Evolutionary conservation across 2,797 vertebrate species (phyloP).

Genomic region (Sebastes dallii): DNA sequence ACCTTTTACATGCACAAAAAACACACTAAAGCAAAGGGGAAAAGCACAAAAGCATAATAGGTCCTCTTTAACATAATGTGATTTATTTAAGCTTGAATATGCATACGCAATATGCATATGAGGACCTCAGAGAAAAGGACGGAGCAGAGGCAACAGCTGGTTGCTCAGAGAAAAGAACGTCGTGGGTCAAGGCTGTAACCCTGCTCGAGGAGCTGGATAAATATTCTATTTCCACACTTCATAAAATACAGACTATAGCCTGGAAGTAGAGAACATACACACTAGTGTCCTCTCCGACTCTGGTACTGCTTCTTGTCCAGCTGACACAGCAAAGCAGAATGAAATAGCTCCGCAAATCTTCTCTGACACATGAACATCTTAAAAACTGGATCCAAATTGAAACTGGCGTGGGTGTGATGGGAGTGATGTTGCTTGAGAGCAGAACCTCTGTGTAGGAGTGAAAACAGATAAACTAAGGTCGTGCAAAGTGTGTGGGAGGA

Average conservation of each 20-base stretch:
- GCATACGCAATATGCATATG: background rate
- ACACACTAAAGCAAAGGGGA: too few species aligned
- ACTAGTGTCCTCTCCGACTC: background rate
- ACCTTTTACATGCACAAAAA: too few species aligned
- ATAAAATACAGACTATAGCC: background rate
- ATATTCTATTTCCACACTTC: slow-evolving; percentile 9
- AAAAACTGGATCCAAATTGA: slow-evolving; percentile 1
- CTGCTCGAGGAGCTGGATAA: background rate
- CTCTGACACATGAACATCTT: background rate
- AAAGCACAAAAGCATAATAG: too few species aligned
- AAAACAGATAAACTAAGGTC: background rate
- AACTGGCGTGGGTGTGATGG: background rate
- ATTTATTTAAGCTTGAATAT: slow-evolving; percentile 3
- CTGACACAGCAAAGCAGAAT: background rate
- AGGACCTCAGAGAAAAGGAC: background rate
- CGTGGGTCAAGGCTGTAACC: background rate
- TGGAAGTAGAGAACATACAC: background rate
- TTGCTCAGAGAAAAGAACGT: background rate
- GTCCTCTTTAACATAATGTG: background rate
- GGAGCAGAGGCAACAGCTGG: slow-evolving; percentile 23
- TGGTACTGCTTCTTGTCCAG: background rate
- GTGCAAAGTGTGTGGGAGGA: background rate
- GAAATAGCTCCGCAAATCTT: background rate
- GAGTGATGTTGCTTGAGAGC: background rate
- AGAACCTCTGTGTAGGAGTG: background rate